These are phyloP conservation scores for Hermetia illucens DNA, from an alignment of 1,140 invertebrate species.

Conservation along the genomic window DNA sequence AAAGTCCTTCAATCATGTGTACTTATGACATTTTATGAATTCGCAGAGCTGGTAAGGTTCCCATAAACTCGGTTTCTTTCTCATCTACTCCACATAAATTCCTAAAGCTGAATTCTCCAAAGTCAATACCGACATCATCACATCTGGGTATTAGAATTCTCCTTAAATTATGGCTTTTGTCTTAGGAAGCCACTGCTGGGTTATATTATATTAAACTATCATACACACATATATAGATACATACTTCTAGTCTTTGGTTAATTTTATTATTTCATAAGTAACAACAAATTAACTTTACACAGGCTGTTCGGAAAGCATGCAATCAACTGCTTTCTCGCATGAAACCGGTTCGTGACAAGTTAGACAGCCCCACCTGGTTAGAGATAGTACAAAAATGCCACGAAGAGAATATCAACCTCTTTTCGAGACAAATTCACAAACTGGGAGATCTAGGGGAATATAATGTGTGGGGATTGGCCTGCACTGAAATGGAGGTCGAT, in stretches of 20 bases:
- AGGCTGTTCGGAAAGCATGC: constrained; percentile 56
- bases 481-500: constrained; percentile 56
- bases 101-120: no score
- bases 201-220: no score
- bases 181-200: constrained; percentile 19
- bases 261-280: no score
- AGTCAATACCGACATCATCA: no score
- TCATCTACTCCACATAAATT: no score
- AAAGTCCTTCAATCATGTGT: no score
- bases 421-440: constrained; percentile 40
- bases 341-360: constrained; percentile 40
- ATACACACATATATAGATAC: no score
- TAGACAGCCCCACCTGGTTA: constrained; percentile 48
- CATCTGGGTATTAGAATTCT: no score
- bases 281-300: background rate
- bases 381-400: constrained; percentile 44
- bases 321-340: constrained; percentile 45
- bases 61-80: no score
- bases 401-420: constrained; percentile 43
- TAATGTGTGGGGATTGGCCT: constrained; percentile 42
- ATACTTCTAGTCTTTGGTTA: no score
- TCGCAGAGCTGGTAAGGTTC: no score
- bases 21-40: no score
- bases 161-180: background rate
- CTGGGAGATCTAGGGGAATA: constrained; percentile 27